phyloP scores from a whole-genome alignment of 2,888 invertebrate species.

The Pterobdella sp. region DNA sequence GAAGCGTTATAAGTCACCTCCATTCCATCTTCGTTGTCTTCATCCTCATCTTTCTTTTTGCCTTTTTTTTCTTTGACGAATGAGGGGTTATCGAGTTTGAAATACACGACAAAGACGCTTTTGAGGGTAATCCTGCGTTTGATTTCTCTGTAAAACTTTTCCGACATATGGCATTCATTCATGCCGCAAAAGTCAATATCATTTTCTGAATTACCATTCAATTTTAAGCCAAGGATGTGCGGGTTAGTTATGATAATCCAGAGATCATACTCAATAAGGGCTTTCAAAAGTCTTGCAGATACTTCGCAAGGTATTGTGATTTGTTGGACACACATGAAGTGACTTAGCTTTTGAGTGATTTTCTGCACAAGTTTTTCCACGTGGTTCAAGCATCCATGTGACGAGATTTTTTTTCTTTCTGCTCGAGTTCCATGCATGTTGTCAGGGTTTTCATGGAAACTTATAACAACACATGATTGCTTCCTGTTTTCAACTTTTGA shows the following conservation, averaged over 20 bases:
- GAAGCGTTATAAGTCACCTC: neutral
- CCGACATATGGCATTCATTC: neutral
- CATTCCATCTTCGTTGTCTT: neutral
- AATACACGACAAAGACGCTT: constrained; percentile 8
- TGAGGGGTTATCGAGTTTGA: neutral
- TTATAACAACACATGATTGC: too few species aligned
- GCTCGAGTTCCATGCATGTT: too few species aligned
- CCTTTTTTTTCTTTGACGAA: neutral
- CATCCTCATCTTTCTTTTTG: neutral
- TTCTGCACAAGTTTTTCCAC: neutral
- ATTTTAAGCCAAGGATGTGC: neutral
- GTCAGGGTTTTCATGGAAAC: too few species aligned
- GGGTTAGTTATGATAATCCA: constrained; percentile 4
- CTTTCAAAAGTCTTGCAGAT: neutral
- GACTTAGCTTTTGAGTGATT: neutral
- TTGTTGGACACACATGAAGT: neutral
- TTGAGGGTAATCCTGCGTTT: neutral
- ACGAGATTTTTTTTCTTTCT: too few species aligned
- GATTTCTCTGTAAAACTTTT: neutral
- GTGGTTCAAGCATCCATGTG: neutral
- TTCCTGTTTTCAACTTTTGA: too few species aligned
- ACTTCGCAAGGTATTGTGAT: neutral
- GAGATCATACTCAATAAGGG: neutral
- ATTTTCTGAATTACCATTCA: neutral
- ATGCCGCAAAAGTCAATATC: neutral